Conservation (phyloP, 2,888 invertebrate genomes). For the Adelognathus sp. region DNA sequence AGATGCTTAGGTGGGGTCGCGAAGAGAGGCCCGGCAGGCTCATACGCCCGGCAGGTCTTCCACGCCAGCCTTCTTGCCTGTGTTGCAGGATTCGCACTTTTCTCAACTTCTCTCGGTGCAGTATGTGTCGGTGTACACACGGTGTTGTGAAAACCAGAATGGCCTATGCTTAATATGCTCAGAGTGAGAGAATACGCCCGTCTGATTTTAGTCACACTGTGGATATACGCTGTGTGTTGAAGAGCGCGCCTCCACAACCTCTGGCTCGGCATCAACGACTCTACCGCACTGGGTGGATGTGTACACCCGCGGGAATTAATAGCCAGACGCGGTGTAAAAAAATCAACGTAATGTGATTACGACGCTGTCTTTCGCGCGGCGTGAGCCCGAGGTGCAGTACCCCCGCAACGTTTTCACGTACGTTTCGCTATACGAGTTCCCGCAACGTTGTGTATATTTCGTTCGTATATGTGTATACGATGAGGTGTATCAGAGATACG, state of each 20-base stretch:
- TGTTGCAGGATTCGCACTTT: constrained; percentile 41
- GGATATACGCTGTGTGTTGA: no score
- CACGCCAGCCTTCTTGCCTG: constrained; percentile 46
- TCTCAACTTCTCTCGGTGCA: constrained; percentile 27
- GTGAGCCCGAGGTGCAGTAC: constrained; percentile 66
- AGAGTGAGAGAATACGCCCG: no score
- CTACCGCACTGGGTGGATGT: constrained; percentile 63
- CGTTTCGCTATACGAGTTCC: constrained; percentile 45
- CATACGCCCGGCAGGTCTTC: constrained; percentile 57
- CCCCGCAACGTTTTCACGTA: constrained; percentile 52
- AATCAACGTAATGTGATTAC: constrained; percentile 79
- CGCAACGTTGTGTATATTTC: constrained; percentile 18
- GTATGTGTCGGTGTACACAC: constrained; percentile 36
- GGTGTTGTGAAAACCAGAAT: no score
- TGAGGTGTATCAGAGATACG: background rate
- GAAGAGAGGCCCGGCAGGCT: constrained; percentile 54
- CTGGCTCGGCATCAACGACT: constrained; percentile 41
- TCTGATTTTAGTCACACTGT: no score
- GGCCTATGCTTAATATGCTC: no score
- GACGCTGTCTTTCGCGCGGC: constrained; percentile 76
- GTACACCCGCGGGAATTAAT: constrained; percentile 78
- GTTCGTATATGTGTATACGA: constrained; percentile 7
- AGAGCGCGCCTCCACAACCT: constrained; percentile 27
- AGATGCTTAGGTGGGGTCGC: constrained; percentile 77
- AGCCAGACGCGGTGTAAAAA: constrained; percentile 76